Conservation (phyloP, 2,888 invertebrate genomes). For the Neuroscelio doddi region DNA sequence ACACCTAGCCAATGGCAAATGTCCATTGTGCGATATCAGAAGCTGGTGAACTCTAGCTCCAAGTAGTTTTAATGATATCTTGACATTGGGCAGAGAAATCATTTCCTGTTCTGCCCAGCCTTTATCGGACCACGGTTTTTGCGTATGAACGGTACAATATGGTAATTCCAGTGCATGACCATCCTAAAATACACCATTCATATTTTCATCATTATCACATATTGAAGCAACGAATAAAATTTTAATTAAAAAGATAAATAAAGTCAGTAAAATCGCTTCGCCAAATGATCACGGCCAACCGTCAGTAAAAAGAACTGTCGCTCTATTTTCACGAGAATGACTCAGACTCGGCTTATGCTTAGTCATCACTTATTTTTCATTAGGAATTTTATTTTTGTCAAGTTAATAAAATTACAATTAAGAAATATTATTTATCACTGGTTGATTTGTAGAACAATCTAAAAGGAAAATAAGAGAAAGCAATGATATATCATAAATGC, state of each 20-base stretch:
- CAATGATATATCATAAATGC: too few species aligned
- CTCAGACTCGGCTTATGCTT: slow-evolving; percentile 67
- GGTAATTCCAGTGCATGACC: slow-evolving; percentile 74
- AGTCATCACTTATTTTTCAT: slow-evolving; percentile 52
- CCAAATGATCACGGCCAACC: slow-evolving; percentile 58
- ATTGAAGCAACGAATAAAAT: background rate
- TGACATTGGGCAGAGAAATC: slow-evolving; percentile 77
- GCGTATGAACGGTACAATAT: slow-evolving; percentile 80
- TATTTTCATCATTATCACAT: too few species aligned
- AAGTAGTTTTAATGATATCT: slow-evolving; percentile 77
- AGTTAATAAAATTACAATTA: slow-evolving; percentile 6
- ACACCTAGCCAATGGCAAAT: slow-evolving; percentile 87
- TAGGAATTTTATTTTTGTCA: slow-evolving; percentile 4
- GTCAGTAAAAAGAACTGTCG: slow-evolving; percentile 56
- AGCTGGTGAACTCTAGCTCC: slow-evolving; percentile 79
- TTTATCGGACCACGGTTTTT: slow-evolving; percentile 75
- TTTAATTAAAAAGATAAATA: background rate
- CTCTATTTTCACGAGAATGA: slow-evolving; percentile 58
- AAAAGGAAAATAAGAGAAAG: too few species aligned
- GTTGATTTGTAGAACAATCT: background rate
- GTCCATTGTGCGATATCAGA: slow-evolving; percentile 83
- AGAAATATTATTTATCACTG: too few species aligned
- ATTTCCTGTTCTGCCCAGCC: slow-evolving; percentile 85
- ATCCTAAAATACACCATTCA: slow-evolving; percentile 59
- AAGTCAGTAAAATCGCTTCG: slow-evolving; percentile 52